Evolutionary conservation across 2,113 vertebrate genomes (phyloP), one percentile per base, ranked within the genome.

Genomic region (Benitochromis conjunctus): DNA sequence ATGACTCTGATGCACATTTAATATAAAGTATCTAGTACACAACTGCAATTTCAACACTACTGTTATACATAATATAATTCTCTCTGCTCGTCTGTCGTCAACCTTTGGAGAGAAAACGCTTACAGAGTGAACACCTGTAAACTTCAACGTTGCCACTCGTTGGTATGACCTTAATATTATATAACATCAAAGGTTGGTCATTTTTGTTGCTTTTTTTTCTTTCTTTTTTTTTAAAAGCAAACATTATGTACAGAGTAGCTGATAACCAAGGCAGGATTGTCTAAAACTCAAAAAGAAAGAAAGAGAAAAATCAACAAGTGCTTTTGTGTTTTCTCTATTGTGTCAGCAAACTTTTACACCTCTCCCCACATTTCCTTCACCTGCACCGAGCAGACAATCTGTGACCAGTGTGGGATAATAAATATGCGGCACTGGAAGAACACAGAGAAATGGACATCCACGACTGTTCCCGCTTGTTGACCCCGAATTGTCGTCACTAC

Each of bases 1-100:
- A 96, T 88, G 93, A 96, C 93, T 96, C 95, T 96, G 94, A 94
- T 96, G 94, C 95, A 96, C 96, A 96, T 95, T 95, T 91, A 94
- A 95, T 96, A 97, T 96, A 97, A 96, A 96, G 94, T 93, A 95
- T 96, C 94, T 97, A 95, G 90, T 94, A 96, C 95, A 96, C 95
- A 93, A 95, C 94, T 94, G 93, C 92, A 95, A 95, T 93, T 94
- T 94, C 88, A 92, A 95, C 94, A 96, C 95, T 91, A 95, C 91
- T 92, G 92, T 92, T 93, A 93, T 95, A 95, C 92, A 91, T 94
- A 95, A 96, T 94, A 96, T 91, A 94, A 79, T 93, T 95, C 86
- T 93, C 91, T 91, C 90, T 94, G 79, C 89, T 92, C 83, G 82
- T 90, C 92, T 85, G 94, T 94, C 91, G 57, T 89, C 93, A 84